phyloP scores from a whole-genome alignment of 2,888 invertebrate species.

The Morinoia aosen region DNA sequence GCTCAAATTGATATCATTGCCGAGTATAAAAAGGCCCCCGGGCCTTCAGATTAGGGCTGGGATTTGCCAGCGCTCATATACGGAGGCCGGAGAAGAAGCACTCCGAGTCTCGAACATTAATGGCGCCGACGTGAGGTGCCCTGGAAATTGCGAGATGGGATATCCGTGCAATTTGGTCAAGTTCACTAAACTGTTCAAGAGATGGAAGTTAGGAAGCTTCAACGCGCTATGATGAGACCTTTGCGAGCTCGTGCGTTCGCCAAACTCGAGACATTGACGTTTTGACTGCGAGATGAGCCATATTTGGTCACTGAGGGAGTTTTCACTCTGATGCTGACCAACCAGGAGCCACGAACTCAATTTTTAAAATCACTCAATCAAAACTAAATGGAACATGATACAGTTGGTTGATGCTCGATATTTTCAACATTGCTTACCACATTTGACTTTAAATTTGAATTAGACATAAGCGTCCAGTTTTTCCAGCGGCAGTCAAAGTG shows the following conservation, averaged over 20 bases:
- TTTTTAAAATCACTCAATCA: too few relatives aligned
- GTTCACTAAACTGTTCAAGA: neutral
- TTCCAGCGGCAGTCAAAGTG: too few relatives aligned
- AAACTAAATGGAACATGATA: too few relatives aligned
- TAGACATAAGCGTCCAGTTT: too few relatives aligned
- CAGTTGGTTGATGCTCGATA: too few relatives aligned
- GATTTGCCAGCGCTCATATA: neutral
- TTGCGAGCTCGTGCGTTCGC: neutral
- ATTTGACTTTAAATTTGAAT: too few relatives aligned
- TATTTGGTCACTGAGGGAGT: too few relatives aligned
- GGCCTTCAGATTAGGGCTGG: neutral
- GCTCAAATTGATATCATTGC: slow-evolving; percentile 17
- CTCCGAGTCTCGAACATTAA: neutral
- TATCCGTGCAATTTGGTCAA: neutral
- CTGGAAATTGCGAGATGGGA: neutral
- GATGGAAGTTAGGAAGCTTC: neutral
- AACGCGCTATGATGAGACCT: neutral
- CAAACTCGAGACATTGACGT: neutral
- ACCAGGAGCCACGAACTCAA: too few relatives aligned
- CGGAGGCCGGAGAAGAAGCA: neutral
- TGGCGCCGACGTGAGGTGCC: neutral
- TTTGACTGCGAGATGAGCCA: neutral
- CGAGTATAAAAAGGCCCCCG: neutral
- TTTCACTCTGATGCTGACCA: too few relatives aligned
- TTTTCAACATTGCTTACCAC: too few relatives aligned